A percentile compares a stretch with the other conserved stretches of the same genome.
Evolutionary conservation across 2,888 invertebrate species (phyloP).

Genomic region (Sminthurides aquaticus): DNA sequence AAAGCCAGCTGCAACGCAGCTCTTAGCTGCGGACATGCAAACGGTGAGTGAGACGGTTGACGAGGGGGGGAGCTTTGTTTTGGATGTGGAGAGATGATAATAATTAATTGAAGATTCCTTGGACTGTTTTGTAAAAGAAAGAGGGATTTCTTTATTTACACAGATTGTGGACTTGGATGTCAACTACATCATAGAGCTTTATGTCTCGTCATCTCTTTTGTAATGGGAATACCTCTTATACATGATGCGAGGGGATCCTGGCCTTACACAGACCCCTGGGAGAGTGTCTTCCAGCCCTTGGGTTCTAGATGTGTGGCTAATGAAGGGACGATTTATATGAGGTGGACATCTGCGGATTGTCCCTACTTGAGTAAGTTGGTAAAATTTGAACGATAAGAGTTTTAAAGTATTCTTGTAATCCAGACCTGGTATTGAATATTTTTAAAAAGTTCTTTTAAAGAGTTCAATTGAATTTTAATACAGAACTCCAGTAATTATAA

Average conservation of each 20-base stretch:
- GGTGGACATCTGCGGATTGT: conserved; percentile 4
- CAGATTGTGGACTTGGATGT: conserved; percentile 28
- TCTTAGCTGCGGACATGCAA: not conserved
- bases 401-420: not conserved
- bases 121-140: no score
- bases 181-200: conserved; percentile 26
- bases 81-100: no score
- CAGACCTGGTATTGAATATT: not conserved
- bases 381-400: not conserved
- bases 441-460: no score
- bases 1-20: no score
- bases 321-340: conserved; percentile 13
- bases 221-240: conserved; percentile 23
- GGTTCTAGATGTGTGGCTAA: conserved; percentile 20
- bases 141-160: no score
- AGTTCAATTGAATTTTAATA: no score
- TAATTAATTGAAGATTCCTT: no score
- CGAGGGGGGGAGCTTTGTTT: no score
- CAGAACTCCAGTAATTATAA: no score
- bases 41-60: no score
- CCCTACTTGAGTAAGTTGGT: conserved; percentile 10
- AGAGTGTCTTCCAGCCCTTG: conserved; percentile 12
- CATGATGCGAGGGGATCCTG: conserved; percentile 20
- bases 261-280: conserved; percentile 19
- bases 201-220: conserved; percentile 24